Evolutionary conservation across 2,113 vertebrate genomes (phyloP).

Genomic region (Indicator maculatus): DNA sequence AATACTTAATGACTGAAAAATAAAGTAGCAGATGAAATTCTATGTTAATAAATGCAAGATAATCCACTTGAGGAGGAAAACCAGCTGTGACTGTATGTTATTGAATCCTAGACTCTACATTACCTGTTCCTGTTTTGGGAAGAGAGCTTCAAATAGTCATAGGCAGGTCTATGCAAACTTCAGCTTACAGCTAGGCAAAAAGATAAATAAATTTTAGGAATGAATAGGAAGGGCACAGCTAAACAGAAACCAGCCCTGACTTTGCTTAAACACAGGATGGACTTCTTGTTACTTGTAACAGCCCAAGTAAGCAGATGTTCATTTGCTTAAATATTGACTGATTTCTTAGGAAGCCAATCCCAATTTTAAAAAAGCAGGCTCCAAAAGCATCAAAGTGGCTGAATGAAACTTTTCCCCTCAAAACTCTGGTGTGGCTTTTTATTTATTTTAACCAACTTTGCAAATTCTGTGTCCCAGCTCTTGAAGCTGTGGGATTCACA

Average conservation of each 20-base stretch:
- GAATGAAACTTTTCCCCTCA: not conserved
- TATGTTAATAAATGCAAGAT: not conserved
- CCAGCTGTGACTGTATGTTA: not conserved
- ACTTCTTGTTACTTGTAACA: not conserved
- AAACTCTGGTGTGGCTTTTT: not conserved
- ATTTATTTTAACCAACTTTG: not conserved
- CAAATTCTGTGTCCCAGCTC: not conserved
- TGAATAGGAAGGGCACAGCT: not conserved
- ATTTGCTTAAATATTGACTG: not conserved
- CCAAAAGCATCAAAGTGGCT: not conserved
- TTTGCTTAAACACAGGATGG: not conserved
- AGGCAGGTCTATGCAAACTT: not conserved
- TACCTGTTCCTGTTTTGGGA: not conserved
- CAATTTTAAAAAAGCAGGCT: not conserved
- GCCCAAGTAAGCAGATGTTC: not conserved
- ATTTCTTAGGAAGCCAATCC: not conserved
- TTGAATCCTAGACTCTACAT: not conserved
- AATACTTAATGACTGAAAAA: not conserved
- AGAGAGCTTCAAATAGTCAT: not conserved
- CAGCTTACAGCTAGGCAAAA: not conserved
- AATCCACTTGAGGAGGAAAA: not conserved
- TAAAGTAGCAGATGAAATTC: not conserved
- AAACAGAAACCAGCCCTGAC: not conserved
- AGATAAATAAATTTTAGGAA: not conserved
- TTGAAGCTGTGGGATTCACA: not conserved